A percentile compares a stretch with the other conserved stretches of the same genome.
These are phyloP conservation scores for Triops longicaudatus DNA, from an alignment of 1,140 invertebrate genomes.

Conservation along the genomic window DNA sequence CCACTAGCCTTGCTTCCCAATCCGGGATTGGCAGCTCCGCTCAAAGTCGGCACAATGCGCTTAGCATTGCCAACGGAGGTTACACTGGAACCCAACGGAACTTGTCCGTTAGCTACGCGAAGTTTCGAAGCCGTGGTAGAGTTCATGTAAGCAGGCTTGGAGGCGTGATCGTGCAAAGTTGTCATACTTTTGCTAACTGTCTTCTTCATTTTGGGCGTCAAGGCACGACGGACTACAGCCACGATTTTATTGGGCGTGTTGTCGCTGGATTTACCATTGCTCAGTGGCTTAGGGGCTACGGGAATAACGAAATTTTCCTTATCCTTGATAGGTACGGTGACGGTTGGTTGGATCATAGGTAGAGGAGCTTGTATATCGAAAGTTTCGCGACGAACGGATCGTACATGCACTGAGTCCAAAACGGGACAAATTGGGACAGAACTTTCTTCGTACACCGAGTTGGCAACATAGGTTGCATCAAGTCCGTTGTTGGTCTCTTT, in stretches of 20 bases:
- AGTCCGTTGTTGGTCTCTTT: not conserved
- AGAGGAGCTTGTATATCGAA: not conserved
- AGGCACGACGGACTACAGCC: not conserved
- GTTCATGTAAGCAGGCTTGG: slow-evolving; percentile 17
- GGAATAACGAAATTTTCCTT: slow-evolving; percentile 18
- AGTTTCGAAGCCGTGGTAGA: slow-evolving; percentile 20
- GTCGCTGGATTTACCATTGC: not conserved
- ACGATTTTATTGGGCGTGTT: not conserved
- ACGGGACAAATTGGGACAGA: not conserved
- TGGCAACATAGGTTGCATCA: not conserved
- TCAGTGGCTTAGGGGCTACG: not conserved
- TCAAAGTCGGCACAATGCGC: not conserved
- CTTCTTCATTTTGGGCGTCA: not conserved
- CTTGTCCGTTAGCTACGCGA: not conserved
- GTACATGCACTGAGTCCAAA: not conserved
- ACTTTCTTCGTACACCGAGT: not conserved
- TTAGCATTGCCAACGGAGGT: not conserved
- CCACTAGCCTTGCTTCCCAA: not conserved
- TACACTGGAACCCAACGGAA: not conserved
- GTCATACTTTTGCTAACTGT: not conserved
- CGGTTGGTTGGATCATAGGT: not conserved
- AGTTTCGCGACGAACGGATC: not conserved
- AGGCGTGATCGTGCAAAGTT: not conserved
- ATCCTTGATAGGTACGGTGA: not conserved
- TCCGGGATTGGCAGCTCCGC: not conserved